Conservation (phyloP, 2,113 vertebrate species). For the Scartelaos histophorus region DNA sequence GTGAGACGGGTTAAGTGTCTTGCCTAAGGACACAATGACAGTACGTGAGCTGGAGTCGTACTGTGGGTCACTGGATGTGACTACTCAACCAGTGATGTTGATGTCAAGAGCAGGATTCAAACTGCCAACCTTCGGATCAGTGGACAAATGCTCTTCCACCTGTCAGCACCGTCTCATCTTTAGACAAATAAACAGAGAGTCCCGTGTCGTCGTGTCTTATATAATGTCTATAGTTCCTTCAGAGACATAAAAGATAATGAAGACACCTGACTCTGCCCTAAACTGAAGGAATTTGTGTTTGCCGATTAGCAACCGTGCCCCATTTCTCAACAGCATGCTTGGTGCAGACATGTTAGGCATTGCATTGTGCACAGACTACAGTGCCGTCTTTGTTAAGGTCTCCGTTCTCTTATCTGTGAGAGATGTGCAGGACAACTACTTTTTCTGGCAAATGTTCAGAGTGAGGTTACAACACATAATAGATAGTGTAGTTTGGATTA, state of each 20-base stretch:
- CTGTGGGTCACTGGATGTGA: no score
- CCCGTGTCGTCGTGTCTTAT: constrained; percentile 15
- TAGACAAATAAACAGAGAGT: constrained; percentile 25
- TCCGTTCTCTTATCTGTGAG: constrained; percentile 51
- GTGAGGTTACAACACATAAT: constrained; percentile 1
- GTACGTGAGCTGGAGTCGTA: no score
- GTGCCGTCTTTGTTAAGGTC: constrained; percentile 62
- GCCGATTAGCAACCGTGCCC: constrained; percentile 27
- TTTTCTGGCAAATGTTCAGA: constrained; percentile 29
- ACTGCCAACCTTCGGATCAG: no score
- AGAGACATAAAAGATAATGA: constrained; percentile 19
- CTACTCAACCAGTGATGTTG: no score
- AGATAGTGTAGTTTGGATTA: not conserved
- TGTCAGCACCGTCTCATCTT: not conserved
- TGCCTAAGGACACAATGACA: no score
- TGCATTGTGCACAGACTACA: constrained; percentile 49
- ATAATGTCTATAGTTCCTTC: constrained; percentile 10
- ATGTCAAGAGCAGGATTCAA: no score
- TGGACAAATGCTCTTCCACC: no score
- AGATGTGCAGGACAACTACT: constrained; percentile 35
- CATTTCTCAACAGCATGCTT: constrained; percentile 39
- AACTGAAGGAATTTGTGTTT: constrained; percentile 53
- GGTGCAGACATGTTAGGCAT: constrained; percentile 59
- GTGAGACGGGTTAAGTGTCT: no score
- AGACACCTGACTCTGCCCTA: constrained; percentile 27